Conservation (phyloP, 2,797 vertebrate species). For the Lycodopsis pacificus region DNA sequence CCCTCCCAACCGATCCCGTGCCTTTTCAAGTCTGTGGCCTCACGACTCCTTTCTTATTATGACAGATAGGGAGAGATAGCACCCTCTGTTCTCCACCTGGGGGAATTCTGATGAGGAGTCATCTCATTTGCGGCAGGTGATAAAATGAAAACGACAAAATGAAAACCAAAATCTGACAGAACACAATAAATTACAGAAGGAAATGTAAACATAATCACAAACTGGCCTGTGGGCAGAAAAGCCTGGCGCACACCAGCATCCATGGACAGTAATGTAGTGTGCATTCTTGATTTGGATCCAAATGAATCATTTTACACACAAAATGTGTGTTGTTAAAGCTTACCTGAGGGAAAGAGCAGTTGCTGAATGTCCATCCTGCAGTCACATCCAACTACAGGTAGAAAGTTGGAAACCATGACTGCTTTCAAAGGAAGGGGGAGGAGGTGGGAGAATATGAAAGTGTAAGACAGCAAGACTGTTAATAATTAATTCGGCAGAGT, state of each 20-base stretch:
- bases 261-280: conserved; percentile 31
- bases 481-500: conserved; percentile 80
- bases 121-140: conserved; percentile 53
- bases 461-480: conserved; percentile 69
- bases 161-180: conserved; percentile 34
- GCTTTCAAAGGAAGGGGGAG: conserved; percentile 60
- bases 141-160: background rate
- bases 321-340: conserved; percentile 63
- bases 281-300: conserved; percentile 46
- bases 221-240: conserved; percentile 43
- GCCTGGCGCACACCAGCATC: conserved; percentile 27
- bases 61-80: conserved; percentile 61
- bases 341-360: conserved; percentile 46
- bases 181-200: conserved; percentile 40
- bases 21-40: conserved; percentile 56
- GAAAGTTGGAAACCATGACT: conserved; percentile 60
- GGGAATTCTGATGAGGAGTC: conserved; percentile 48
- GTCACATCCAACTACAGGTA: conserved; percentile 47
- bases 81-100: conserved; percentile 45
- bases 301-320: conserved; percentile 64
- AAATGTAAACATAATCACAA: conserved; percentile 53
- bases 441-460: conserved; percentile 66
- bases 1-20: conserved; percentile 57
- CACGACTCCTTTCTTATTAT: conserved; percentile 53
- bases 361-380: conserved; percentile 48